Evolutionary conservation across 2,888 invertebrate genomes (phyloP).

Genomic region (Ophion ventricosus): DNA sequence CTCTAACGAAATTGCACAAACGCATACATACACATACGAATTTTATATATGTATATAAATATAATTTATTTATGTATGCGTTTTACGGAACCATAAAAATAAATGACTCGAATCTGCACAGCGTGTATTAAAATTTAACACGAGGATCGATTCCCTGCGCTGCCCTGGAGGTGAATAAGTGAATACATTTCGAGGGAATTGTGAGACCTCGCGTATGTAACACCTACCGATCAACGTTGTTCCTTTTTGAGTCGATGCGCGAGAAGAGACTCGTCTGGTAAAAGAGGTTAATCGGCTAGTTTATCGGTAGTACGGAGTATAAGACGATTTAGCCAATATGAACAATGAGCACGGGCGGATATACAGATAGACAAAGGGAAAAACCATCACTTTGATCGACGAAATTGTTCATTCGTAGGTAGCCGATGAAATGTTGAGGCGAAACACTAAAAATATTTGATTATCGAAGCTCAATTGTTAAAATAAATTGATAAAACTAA

Average conservation of each 20-base stretch:
- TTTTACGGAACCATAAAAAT: conserved; percentile 37
- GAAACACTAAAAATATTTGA: too few species aligned
- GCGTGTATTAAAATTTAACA: conserved; percentile 28
- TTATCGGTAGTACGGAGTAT: background rate
- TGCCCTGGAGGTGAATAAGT: conserved; percentile 21
- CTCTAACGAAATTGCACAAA: conserved; percentile 28
- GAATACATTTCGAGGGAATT: conserved; percentile 11
- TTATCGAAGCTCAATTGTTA: too few species aligned
- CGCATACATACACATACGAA: background rate
- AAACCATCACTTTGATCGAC: too few species aligned
- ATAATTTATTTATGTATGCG: conserved; percentile 10
- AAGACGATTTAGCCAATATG: conserved; percentile 3
- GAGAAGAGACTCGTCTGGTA: background rate
- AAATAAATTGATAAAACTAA: too few species aligned
- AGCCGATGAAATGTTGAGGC: too few species aligned
- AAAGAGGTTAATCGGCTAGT: conserved; percentile 20
- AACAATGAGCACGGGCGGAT: too few species aligned
- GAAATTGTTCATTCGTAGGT: too few species aligned
- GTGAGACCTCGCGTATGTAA: conserved; percentile 6
- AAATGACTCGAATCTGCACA: conserved; percentile 26
- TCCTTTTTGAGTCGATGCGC: background rate
- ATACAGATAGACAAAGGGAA: too few species aligned
- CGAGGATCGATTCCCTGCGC: conserved; percentile 30
- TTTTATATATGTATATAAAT: too few species aligned
- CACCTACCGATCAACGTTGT: conserved; percentile 6